These are phyloP conservation scores for Ephydatia muelleri DNA, from an alignment of 37 sponge, comb jelly and placozoan species.

Conservation along the genomic window DNA sequence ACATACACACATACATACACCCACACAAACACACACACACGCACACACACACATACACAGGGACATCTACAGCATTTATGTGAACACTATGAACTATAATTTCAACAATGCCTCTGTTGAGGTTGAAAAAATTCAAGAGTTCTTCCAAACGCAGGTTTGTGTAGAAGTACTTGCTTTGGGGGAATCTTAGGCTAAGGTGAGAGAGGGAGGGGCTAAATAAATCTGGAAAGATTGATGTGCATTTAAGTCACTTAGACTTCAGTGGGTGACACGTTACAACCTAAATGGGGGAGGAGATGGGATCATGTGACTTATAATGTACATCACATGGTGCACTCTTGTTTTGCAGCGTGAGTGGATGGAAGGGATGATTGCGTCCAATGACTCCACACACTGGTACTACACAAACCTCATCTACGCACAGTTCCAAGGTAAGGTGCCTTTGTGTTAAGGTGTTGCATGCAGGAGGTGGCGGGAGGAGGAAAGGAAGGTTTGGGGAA, in stretches of 20 bases:
- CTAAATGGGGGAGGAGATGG: too few species aligned
- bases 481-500: too few species aligned
- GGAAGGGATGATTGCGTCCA: constrained; percentile 16
- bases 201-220: too few species aligned
- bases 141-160: constrained; percentile 35
- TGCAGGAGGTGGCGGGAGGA: too few species aligned
- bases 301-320: too few species aligned
- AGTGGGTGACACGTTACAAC: not conserved
- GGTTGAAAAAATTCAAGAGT: constrained; percentile 16
- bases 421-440: constrained; percentile 26
- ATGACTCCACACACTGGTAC: constrained; percentile 39
- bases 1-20: too few species aligned
- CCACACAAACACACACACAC: too few species aligned
- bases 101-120: not conserved
- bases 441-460: not conserved
- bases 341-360: constrained; percentile 41
- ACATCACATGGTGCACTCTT: not conserved
- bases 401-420: constrained; percentile 26
- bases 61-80: constrained; percentile 25
- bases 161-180: not conserved
- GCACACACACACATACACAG: too few species aligned
- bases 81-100: constrained; percentile 11
- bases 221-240: too few species aligned
- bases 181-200: not conserved
- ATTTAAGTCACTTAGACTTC: not conserved